Percentiles rank a stretch among this genome's conserved stretches.
Evolutionary conservation across 1,140 invertebrate genomes (phyloP).

Genomic region (Calliopsis andreniformis): DNA sequence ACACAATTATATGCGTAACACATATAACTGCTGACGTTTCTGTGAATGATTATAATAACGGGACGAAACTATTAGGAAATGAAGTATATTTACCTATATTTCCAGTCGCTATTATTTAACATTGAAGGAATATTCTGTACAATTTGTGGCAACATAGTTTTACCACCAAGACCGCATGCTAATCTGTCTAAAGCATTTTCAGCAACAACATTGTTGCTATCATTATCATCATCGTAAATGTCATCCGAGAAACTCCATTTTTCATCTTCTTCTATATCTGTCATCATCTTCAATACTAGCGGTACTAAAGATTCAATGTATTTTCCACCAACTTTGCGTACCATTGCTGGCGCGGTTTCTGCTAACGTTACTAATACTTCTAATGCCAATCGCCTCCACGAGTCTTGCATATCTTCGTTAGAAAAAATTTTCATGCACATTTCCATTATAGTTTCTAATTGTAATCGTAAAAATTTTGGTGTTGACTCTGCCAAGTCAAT

Average conservation of each 20-base stretch:
- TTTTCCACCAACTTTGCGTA: conserved; percentile 92
- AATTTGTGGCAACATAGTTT: conserved; percentile 95
- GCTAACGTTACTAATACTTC: conserved; percentile 97
- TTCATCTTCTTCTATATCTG: conserved; percentile 96
- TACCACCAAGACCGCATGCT: conserved; percentile 97
- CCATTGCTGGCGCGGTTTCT: conserved; percentile 97
- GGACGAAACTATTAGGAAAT: not conserved
- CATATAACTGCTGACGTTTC: conserved; percentile 73
- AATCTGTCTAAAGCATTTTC: conserved; percentile 98
- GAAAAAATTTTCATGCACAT: conserved; percentile 93
- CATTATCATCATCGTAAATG: conserved; percentile 88
- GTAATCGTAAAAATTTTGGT: conserved; percentile 94
- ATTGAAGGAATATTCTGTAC: conserved; percentile 92
- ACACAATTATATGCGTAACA: conserved; percentile 67
- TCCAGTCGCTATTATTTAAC: conserved; percentile 92
- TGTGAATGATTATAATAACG: conserved; percentile 61
- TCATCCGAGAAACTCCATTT: conserved; percentile 88
- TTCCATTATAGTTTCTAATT: conserved; percentile 93
- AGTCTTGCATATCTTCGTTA: conserved; percentile 87
- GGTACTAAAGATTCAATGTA: conserved; percentile 91
- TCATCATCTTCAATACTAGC: conserved; percentile 96
- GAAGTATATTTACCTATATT: conserved; percentile 81
- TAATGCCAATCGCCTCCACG: conserved; percentile 94
- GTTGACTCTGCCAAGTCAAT: conserved; percentile 96
- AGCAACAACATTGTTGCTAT: conserved; percentile 96